Evolutionary conservation across 2,113 vertebrate species (phyloP).

Genomic region (Mesembrinibis cayennensis): DNA sequence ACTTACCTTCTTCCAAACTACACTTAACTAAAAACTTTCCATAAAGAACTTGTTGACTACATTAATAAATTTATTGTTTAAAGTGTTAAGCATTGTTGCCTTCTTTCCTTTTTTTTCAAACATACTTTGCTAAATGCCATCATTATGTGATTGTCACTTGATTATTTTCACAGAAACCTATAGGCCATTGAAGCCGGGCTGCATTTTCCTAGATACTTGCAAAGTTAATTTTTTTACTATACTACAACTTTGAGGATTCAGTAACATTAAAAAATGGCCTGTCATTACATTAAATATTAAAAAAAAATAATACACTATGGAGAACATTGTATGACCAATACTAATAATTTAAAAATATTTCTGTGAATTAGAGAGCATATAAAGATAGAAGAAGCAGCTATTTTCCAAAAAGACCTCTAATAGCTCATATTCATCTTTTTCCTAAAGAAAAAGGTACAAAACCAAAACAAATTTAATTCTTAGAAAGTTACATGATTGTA

Average conservation of each 20-base stretch:
- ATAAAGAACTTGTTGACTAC: not conserved
- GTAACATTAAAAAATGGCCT: not conserved
- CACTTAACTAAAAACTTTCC: not conserved
- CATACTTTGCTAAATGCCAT: not conserved
- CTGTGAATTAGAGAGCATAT: not conserved
- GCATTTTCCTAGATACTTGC: not conserved
- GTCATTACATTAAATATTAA: not conserved
- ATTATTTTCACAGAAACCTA: not conserved
- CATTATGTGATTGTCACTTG: not conserved
- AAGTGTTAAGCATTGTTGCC: not conserved
- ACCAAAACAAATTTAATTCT: not conserved
- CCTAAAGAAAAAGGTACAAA: not conserved
- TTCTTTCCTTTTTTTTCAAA: not conserved
- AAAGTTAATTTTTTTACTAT: not conserved
- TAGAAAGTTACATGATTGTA: not conserved
- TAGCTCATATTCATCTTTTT: not conserved
- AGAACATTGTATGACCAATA: not conserved
- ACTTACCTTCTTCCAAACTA: not conserved
- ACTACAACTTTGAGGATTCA: not conserved
- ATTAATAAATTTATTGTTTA: not conserved
- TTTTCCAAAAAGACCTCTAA: not conserved
- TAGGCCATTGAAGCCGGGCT: not conserved
- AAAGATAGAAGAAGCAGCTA: not conserved
- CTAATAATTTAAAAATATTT: not conserved
- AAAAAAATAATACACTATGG: not conserved